Conservation (phyloP, 1,140 invertebrate genomes). For the Galleria mellonella region DNA sequence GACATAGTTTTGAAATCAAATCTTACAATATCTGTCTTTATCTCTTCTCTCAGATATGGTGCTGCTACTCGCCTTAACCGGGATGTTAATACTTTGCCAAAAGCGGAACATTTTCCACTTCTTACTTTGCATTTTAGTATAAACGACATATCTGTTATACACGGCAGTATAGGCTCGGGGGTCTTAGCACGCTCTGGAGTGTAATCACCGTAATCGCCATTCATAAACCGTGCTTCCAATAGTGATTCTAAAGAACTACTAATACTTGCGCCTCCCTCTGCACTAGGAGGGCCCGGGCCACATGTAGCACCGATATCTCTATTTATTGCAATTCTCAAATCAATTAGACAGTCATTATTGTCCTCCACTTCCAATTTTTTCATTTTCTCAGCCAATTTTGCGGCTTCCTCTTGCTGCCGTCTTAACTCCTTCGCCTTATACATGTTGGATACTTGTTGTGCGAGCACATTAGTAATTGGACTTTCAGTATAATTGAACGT, state of each 20-base stretch:
- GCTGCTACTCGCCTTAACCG: constrained; percentile 28
- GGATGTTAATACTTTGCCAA: constrained; percentile 44
- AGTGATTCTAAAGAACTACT: constrained; percentile 45
- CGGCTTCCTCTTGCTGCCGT: constrained; percentile 28
- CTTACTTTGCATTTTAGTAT: constrained; percentile 35
- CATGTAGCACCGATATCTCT: constrained; percentile 4
- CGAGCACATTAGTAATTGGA: constrained; percentile 38
- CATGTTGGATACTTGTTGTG: constrained; percentile 50
- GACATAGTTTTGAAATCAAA: constrained; percentile 51
- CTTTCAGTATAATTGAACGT: constrained; percentile 27
- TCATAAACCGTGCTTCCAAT: constrained; percentile 29
- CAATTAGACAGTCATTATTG: constrained; percentile 30
- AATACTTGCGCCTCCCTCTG: constrained; percentile 23
- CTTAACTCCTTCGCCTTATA: constrained; percentile 44
- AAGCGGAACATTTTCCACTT: constrained; percentile 38
- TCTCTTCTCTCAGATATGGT: constrained; percentile 32
- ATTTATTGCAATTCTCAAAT: constrained; percentile 40
- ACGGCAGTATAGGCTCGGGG: constrained; percentile 30
- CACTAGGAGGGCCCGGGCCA: neutral
- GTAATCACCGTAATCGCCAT: constrained; percentile 16
- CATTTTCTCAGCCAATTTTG: constrained; percentile 19
- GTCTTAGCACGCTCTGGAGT: neutral
- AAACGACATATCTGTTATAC: constrained; percentile 43
- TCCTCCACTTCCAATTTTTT: constrained; percentile 14
- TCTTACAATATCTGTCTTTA: constrained; percentile 21